Base-by-base conservation (phyloP, 1,140 invertebrate species). In the Batillaria attramentaria region DNA sequence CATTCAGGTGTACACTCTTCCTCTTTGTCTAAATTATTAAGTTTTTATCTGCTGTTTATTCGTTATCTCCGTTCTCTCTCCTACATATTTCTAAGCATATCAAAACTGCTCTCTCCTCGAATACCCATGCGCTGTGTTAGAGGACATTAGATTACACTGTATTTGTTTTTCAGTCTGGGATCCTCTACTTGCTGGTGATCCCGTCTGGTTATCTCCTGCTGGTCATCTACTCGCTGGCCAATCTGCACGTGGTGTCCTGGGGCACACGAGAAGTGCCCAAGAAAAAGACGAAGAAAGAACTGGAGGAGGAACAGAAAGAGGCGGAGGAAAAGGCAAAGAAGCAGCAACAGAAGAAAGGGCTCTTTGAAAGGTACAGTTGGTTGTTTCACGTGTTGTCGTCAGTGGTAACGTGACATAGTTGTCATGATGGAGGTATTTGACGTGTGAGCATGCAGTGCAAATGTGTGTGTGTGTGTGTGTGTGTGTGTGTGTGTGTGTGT, bases 211-310 rank as follows among this genome's bases (percentile, higher is more conserved):
- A 89, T 78, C 79, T 91, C 33, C 68, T 91, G 13, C 81, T 90
- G 3, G 85, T 90, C 2, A 87, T 90, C 46, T 91, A 90, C 79
- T 89, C 87, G 1, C 72, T 90, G 13, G 83, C 80, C 66, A 90
- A 90, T 65, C 65, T 91, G 33, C 83, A 90, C 81, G 82, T 85
- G n/a, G 85, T 90, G 20, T 87, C 86, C 0, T 90, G 90, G 90
- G 84, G 88, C 78, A 89, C 87, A 4, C 79, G 90, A 78, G 88
- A 90, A 73, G 83, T 83, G 5, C 82, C 85, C 3, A 84, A 84
- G 54, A 85, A 85, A 66, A 85, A 86, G 73, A 85, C 97, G 6
- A 85, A 86, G 72, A 77, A 76, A n/a, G 86, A 89, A 76, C n/a
- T 84, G 35, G 84, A 82, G 66, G 74, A 84, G 68, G 83, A 87